Evolutionary conservation across 30 jellyfish, hydroid and myxozoan species (phyloP).

Genomic region (Calvadosia cruxmelitensis): DNA sequence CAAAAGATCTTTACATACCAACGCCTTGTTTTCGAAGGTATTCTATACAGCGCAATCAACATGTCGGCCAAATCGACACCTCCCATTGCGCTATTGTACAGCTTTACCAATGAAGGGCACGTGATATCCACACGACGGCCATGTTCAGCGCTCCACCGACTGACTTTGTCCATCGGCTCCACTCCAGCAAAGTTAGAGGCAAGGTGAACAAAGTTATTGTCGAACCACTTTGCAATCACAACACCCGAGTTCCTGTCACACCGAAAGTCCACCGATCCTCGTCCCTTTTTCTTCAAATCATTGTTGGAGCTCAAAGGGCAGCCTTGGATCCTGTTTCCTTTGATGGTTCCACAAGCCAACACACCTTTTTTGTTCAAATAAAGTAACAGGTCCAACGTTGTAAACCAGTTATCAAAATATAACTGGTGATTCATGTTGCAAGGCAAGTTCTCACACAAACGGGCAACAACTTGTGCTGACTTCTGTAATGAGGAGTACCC

Average conservation of each 20-base stretch:
- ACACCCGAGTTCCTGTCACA: slow-evolving; percentile 40
- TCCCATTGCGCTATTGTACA: too few species aligned
- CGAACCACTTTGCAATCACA: slow-evolving; percentile 50
- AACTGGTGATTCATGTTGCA: slow-evolving; percentile 17
- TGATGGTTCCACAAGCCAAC: slow-evolving; percentile 51
- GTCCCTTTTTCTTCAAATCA: slow-evolving; percentile 27
- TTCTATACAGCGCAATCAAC: too few species aligned
- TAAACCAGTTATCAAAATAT: too few species aligned
- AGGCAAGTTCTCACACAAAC: slow-evolving; percentile 45
- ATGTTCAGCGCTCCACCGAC: slow-evolving; percentile 4
- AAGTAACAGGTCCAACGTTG: too few species aligned
- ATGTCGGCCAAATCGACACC: too few species aligned
- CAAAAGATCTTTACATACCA: too few species aligned
- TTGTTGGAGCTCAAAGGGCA: slow-evolving; percentile 44
- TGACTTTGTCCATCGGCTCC: slow-evolving; percentile 29
- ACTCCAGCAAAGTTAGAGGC: slow-evolving; percentile 41
- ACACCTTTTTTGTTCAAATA: slow-evolving; percentile 35
- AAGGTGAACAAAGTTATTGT: slow-evolving; percentile 33
- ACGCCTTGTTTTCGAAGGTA: too few species aligned
- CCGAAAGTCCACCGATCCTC: slow-evolving; percentile 33
- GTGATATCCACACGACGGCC: neutral
- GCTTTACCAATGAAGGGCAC: too few species aligned
- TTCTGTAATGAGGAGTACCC: slow-evolving; percentile 27
- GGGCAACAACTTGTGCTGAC: slow-evolving; percentile 41
- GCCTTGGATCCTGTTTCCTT: slow-evolving; percentile 47